Percentiles rank a stretch among this genome's conserved stretches.
Conservation (phyloP, 2,113 vertebrate genomes). For the Paraplagusia blochii region DNA sequence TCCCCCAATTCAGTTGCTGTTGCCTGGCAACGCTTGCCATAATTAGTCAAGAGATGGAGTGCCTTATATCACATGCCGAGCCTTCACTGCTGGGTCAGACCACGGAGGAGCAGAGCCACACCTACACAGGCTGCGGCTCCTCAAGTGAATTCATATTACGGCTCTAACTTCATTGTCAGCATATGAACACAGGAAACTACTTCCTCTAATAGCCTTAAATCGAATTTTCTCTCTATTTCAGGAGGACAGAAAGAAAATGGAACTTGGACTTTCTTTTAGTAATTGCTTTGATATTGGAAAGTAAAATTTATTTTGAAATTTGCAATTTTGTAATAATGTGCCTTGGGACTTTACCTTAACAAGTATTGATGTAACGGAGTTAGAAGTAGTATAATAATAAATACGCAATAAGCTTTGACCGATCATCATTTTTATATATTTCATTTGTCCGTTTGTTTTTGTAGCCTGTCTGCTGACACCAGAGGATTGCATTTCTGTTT, state of each 20-base stretch:
- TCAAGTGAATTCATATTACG: constrained; percentile 49
- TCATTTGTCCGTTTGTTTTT: neutral
- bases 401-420: neutral
- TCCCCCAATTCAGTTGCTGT: constrained; percentile 69
- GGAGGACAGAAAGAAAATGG: constrained; percentile 11
- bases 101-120: constrained; percentile 55
- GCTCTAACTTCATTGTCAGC: constrained; percentile 42
- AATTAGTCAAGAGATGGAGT: constrained; percentile 73
- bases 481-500: constrained; percentile 4
- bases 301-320: neutral
- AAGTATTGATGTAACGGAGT: neutral
- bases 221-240: constrained; percentile 22
- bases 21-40: constrained; percentile 81
- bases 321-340: neutral
- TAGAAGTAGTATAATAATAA: neutral
- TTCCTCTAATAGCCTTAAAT: constrained; percentile 38
- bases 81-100: constrained; percentile 67
- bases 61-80: constrained; percentile 63
- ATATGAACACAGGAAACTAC: constrained; percentile 34
- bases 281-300: constrained; percentile 10
- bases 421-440: neutral
- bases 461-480: constrained; percentile 4
- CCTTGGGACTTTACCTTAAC: neutral
- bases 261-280: constrained; percentile 8
- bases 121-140: constrained; percentile 57